Evolutionary conservation across 1,140 invertebrate species (phyloP), one percentile per base, ranked within the genome.

Genomic region (Ceratoteleas bidentatus): DNA sequence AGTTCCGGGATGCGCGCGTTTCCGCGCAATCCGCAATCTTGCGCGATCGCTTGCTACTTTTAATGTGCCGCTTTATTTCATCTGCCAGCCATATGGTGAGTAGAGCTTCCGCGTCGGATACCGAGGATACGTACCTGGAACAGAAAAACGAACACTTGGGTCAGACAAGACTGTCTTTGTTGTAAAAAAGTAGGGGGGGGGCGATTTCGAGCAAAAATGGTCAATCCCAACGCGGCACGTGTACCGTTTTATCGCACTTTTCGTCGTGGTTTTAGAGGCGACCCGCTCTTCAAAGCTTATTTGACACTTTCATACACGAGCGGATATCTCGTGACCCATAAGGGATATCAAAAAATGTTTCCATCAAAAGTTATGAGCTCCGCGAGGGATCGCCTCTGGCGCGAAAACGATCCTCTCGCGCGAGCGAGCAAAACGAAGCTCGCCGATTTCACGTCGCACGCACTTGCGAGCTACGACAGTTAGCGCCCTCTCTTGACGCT

Each of bases 271-370:
- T 82, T 57, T 56, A 68, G 15, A 73, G 69, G 62, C 47, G 65
- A 75, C 60, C 62, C 62, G 64, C 70, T 58, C 81, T 78, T 83
- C 70, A 75, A 83, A 83, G 81, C 70, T 83, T 75, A 79, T 83
- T 83, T 75, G 80, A 74, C 74, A 77, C 80, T 82, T 82, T 82
- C 74, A 82, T 82, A 82, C 80, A 77, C 80, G 73, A 82, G 61
- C 72, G 80, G 43, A 77, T 77, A 64, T 65, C 80, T 65, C 74
- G 73, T 82, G 80, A 74, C 77, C 80, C 80, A 82, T 82, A 76
- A 82, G 69, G 74, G 73, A 74, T 82, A 77, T 77, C 73, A 82
- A 77, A 82, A 82, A 82, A 82, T 73, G 68, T 82, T 77, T 73
- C 73, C 61, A 77, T 77, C 80, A 82, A 77, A 82, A 77, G 73